These are phyloP conservation scores for Anoplopoma fimbria DNA, from an alignment of 2,113 vertebrate genomes.

Conservation along the genomic window DNA sequence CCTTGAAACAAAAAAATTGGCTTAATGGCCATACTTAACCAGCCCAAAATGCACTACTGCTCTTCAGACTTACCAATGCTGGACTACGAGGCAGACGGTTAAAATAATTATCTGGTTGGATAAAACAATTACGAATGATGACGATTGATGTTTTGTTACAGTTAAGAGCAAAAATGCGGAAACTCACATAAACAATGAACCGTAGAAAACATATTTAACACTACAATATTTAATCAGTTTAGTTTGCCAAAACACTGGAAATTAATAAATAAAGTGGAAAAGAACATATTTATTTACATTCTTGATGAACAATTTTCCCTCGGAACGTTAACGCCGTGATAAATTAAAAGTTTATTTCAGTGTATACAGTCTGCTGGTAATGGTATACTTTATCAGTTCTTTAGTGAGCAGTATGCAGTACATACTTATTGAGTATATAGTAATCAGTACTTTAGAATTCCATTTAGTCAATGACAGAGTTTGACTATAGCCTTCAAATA, in stretches of 20 bases:
- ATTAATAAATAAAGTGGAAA: neutral
- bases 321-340: neutral
- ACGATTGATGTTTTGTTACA: neutral
- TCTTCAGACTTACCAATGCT: neutral
- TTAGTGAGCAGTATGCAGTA: neutral
- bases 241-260: neutral
- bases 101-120: too few relatives aligned
- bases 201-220: neutral
- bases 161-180: neutral
- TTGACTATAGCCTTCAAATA: slow-evolving; percentile 57
- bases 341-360: neutral
- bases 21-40: neutral
- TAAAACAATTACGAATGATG: neutral
- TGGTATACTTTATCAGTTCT: neutral
- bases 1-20: neutral
- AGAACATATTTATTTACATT: neutral
- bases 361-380: neutral
- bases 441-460: neutral
- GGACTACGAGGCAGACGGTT: too few relatives aligned
- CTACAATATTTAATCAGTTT: neutral
- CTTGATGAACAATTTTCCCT: neutral
- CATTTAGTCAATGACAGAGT: neutral
- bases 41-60: neutral
- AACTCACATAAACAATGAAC: neutral
- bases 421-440: too few relatives aligned